phyloP scores from a whole-genome alignment of 2,888 invertebrate genomes.

The Cryptosula pallasiana region DNA sequence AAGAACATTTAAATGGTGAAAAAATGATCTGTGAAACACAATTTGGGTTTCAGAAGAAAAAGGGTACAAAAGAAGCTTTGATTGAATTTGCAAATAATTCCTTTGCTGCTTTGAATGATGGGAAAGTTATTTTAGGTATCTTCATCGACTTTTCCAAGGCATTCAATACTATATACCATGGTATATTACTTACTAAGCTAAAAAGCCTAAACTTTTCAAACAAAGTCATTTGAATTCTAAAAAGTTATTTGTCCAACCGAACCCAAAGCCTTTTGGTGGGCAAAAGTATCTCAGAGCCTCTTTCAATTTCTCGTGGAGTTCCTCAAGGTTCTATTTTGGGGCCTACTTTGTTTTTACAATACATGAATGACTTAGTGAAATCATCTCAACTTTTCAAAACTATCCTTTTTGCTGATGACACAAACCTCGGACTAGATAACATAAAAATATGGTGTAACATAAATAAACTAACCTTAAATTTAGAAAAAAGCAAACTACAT shows the following conservation, averaged over 20 bases:
- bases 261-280: neutral
- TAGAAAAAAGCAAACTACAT: no score
- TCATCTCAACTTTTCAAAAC: no score
- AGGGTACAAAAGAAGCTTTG: neutral
- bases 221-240: neutral
- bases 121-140: neutral
- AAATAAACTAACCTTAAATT: no score
- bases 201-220: neutral
- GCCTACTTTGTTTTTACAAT: neutral
- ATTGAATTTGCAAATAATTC: neutral
- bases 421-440: no score
- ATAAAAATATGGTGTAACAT: no score
- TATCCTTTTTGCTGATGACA: no score
- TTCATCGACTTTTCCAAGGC: constrained; percentile 20
- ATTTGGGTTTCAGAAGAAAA: constrained; percentile 15
- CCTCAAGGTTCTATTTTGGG: constrained; percentile 22
- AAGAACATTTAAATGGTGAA: neutral
- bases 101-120: neutral
- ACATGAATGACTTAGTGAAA: no score
- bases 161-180: constrained; percentile 3
- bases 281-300: neutral
- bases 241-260: constrained; percentile 18
- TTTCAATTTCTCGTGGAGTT: neutral
- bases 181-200: constrained; percentile 4
- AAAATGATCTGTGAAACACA: neutral